phyloP scores from a whole-genome alignment of 2,113 vertebrate species.

The Phocoena phocoena region DNA sequence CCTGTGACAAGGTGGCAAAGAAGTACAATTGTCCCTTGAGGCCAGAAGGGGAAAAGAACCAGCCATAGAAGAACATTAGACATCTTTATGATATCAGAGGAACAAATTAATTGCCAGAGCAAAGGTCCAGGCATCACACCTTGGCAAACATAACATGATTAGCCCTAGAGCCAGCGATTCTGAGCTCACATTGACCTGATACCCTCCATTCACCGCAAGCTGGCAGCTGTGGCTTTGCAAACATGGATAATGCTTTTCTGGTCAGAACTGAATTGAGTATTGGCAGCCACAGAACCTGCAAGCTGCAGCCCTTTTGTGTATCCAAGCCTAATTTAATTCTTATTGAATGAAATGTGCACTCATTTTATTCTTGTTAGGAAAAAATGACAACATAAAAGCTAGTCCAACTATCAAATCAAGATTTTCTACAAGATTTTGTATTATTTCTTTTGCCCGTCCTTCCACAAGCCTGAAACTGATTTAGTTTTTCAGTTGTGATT shows the following conservation, averaged over 20 bases:
- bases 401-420: constrained; percentile 23
- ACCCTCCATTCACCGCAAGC: background rate
- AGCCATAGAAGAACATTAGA: background rate
- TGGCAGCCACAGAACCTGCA: constrained; percentile 40
- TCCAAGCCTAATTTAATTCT: constrained; percentile 41
- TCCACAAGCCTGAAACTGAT: background rate
- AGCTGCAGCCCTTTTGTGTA: constrained; percentile 36
- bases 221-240: constrained; percentile 43
- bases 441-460: constrained; percentile 24
- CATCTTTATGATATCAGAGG: background rate
- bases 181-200: constrained; percentile 5
- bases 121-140: background rate
- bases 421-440: background rate
- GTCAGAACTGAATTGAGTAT: constrained; percentile 36
- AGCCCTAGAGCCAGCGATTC: constrained; percentile 4
- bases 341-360: constrained; percentile 27
- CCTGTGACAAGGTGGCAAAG: background rate
- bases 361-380: constrained; percentile 39
- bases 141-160: constrained; percentile 21
- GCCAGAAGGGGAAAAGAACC: background rate
- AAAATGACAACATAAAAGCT: constrained; percentile 12
- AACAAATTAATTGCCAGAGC: background rate
- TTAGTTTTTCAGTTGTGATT: background rate
- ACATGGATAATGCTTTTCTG: constrained; percentile 37
- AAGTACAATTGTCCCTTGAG: background rate